Evolutionary conservation across 1,140 invertebrate species (phyloP), one percentile per base, ranked within the genome.

Genomic region (Drosophila pseudoananassae): DNA sequence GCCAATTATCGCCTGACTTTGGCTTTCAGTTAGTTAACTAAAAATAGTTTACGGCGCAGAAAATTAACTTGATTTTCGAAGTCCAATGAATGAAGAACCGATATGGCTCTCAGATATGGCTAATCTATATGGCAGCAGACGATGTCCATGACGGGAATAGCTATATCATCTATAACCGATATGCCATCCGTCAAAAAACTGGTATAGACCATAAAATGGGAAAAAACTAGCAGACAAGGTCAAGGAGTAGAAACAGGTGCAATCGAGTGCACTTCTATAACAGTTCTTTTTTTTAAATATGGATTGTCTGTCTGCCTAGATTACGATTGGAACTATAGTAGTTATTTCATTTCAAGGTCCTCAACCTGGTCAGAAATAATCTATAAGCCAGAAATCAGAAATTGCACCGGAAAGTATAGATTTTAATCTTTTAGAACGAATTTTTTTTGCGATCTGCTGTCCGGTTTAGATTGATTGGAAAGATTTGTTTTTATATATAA

Each of bases 1-100:
- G 29, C 1, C 8, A 17, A 25, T 20, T 69, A 69, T 69, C 63
- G 38, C 4, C 17, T 36, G 10, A 5, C 14, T 14, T 43, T 49
- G 29, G 54, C 23, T 36, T 15, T 29, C 61, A 61, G 63, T 50
- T 63, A 7, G 29, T 15, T 17, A 29, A 49, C 63, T 68, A 70
- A 69, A 70, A 70, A 70, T 70, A 69, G 66, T 70, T 69, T 47
- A 69, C 64, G 66, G 43, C 66, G 64, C 43, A 69, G 40, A 69
- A 69, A 46, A 31, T 4, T 17, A 69, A 56, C 40, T 49, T 49
- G 65, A 70, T 69, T 69, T 69, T 43, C 17, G 29, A 38, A 38
- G 63, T 29, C 17, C 51, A 40, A 70, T 70, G 64, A 70, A 69
- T 70, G 64, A 40, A 17, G 14, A 46, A 20, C 17, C 14, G 15